Evolutionary conservation across 2,113 vertebrate species (phyloP), one percentile per base, ranked within the genome.

Genomic region (Desmodus rotundus): DNA sequence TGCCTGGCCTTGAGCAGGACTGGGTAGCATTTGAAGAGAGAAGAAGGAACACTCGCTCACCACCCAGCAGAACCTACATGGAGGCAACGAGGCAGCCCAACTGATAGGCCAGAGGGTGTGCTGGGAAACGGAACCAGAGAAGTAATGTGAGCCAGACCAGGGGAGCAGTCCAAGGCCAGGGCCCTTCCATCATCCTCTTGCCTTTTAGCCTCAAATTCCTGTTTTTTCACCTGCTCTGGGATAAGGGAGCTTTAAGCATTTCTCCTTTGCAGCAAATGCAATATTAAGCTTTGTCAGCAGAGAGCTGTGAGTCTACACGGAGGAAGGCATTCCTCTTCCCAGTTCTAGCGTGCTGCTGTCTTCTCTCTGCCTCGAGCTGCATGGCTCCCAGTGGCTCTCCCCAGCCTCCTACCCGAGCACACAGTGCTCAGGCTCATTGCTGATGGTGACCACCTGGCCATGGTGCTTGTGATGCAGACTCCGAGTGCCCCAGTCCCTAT

Each of bases 81-180:
- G 10, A 76, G n/a, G 43, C 2, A 4, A 12, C 3, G 0, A 10
- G 6, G 15, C 36, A 33, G 22, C 36, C 45, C 31, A 11, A 15
- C 19, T 50, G 19, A 50, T 36, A 47, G 38, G 24, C 31, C 67
- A 50, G 38, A 45, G 33, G 36, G 16, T 8, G 12, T 19, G n/a
- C 17, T n/a, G 77, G 8, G 24, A 56, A n/a, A 70, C 0, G 77
- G 52, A 52, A 2, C 33, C 50, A 12, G 7, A 50, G 61, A 56
- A 15, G 56, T 0, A 0, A 7, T 0, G 0, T 43, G 33, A 77
- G 73, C 65, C n/a, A 56, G 54, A 20, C 20, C 3, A 1, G 22
- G 20, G 6, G 17, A 8, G 14, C n/a, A 54, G 76, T 26, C 7
- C 1, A 31, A 65, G 58, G 58, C 36, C 7, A 43, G 80, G 3